Base-by-base conservation (phyloP, 2,888 invertebrate species). In the Bellardia bayeri region DNA sequence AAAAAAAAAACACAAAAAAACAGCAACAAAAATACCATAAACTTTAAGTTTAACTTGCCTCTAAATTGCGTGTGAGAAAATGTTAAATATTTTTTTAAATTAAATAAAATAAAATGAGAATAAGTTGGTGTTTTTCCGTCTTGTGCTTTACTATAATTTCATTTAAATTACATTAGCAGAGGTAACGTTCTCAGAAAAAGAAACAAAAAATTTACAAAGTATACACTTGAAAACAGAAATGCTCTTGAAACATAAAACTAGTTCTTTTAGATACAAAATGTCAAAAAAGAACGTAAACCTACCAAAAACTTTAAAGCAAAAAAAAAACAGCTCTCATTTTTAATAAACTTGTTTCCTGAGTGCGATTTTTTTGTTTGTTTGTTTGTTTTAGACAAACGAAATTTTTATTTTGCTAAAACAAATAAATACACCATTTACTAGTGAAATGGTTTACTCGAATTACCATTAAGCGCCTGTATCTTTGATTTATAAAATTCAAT, bases 11-110 rank as follows among this genome's bases (percentile, higher is more conserved):
- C 42, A 42, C 42, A 23, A 23, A 37, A 11, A 51, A 45, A 2
- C 42, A 2, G 11, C 23, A 58, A 49, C n/a, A 63, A 30, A n/a
- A 66, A 74, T 9, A 74, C 68, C n/a, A 40, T 11, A 30, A 49
- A 40, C 9, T 30, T 45, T 14, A 63, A 63, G 14, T 74, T 30
- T 30, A 54, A 64, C 16, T 76, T 69, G 14, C 64, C 42, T 87
- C 72, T 45, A 33, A 33, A 49, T 81, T 85, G 88, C 88, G 88
- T 88, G 88, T 88, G 88, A 85, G 86, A 86, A 88, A 86, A 88
- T 84, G 69, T 82, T 82, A 86, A 83, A 75, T 64, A 68, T 79
- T 81, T 85, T 56, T 56, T 40, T 69, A 79, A 79, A 75, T 78
- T 69, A 84, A 82, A 72, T 14, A 69, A 74, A 82, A 49, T 82